A percentile compares a stretch with the other conserved stretches of the same genome.
phyloP scores from a whole-genome alignment of 2,113 vertebrate genomes.

The Passer montanus region DNA sequence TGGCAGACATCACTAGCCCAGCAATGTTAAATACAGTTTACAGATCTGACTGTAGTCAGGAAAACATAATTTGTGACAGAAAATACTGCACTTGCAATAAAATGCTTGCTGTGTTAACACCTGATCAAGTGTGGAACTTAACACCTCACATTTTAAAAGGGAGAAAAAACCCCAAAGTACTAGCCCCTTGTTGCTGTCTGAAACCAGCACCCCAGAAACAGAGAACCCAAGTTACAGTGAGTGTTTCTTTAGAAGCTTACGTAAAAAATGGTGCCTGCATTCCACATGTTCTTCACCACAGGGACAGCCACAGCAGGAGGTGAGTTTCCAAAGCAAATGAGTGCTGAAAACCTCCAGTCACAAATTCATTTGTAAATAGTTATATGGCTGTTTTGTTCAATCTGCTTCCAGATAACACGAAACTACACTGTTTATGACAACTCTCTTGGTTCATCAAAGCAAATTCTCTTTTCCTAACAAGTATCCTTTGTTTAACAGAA shows the following conservation, averaged over 20 bases:
- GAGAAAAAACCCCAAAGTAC: not conserved
- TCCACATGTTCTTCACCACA: not conserved
- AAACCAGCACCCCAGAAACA: not conserved
- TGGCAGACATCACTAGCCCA: not conserved
- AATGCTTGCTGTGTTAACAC: not conserved
- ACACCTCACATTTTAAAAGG: not conserved
- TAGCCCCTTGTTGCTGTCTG: not conserved
- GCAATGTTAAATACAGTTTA: not conserved
- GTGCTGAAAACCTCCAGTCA: not conserved
- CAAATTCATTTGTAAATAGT: not conserved
- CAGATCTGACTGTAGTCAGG: not conserved
- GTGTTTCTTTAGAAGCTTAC: not conserved
- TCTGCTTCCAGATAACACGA: not conserved
- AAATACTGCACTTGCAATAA: not conserved
- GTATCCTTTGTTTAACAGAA: not conserved
- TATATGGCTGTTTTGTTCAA: not conserved
- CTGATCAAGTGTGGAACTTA: not conserved
- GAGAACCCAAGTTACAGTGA: not conserved
- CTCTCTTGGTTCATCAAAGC: not conserved
- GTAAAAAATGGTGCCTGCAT: not conserved
- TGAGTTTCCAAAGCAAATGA: not conserved
- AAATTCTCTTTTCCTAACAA: not conserved
- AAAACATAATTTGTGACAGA: not conserved
- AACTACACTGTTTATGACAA: not conserved
- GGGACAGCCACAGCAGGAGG: not conserved